Conservation (phyloP, 2,797 vertebrate genomes). For the Myiotriccus ornatus region DNA sequence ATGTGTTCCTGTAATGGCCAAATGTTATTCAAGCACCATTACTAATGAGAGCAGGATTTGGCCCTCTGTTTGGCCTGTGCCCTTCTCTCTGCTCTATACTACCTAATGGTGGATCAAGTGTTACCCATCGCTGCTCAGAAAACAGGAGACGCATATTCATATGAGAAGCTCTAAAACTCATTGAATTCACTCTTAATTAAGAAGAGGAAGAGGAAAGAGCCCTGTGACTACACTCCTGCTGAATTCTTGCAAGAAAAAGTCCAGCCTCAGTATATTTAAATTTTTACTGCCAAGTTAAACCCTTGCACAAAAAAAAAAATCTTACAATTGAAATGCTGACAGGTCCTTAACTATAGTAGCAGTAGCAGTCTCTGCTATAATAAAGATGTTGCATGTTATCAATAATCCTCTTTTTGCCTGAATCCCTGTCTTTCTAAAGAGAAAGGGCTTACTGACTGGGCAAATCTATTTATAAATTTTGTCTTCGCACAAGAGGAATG, state of each 20-base stretch:
- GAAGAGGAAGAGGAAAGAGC: background rate
- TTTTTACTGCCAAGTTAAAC: slow-evolving; percentile 62
- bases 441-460: slow-evolving; percentile 68
- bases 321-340: slow-evolving; percentile 66
- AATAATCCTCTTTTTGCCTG: slow-evolving; percentile 68
- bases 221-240: background rate
- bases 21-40: background rate
- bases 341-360: slow-evolving; percentile 51
- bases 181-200: background rate
- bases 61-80: background rate
- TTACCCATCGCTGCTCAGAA: background rate
- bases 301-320: background rate
- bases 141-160: background rate
- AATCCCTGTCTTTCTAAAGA: slow-evolving; percentile 67
- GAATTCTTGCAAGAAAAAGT: slow-evolving; percentile 37
- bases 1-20: background rate
- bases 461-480: slow-evolving; percentile 74
- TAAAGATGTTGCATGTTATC: slow-evolving; percentile 66
- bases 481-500: slow-evolving; percentile 55
- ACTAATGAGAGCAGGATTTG: background rate
- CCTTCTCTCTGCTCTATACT: background rate
- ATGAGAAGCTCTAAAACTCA: background rate
- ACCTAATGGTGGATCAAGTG: background rate
- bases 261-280: slow-evolving; percentile 29
- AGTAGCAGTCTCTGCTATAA: slow-evolving; percentile 42